Evolutionary conservation across 2,113 vertebrate genomes (phyloP).

Genomic region (Orycteropus afer): DNA sequence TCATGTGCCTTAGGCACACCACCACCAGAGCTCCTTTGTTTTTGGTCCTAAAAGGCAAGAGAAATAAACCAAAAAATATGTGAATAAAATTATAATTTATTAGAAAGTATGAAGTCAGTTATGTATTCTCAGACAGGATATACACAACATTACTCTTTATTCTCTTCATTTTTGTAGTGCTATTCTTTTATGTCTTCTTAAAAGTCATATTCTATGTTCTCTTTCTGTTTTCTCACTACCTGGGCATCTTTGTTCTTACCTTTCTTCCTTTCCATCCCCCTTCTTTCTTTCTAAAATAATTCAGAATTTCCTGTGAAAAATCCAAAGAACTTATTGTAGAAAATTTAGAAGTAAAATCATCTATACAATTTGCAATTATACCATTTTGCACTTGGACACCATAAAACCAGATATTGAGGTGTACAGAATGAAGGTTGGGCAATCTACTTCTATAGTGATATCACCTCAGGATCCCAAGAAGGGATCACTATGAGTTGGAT

Average conservation of each 20-base stretch:
- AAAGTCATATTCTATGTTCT: background rate
- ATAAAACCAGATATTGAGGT: background rate
- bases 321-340: constrained; percentile 5
- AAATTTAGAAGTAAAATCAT: constrained; percentile 14
- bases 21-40: constrained; percentile 3
- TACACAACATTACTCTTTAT: background rate
- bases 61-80: constrained; percentile 45
- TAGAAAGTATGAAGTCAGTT: background rate
- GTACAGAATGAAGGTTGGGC: no score
- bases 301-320: constrained; percentile 24
- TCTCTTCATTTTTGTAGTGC: background rate
- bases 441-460: no score
- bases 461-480: no score
- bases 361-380: constrained; percentile 1
- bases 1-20: no score
- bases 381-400: background rate
- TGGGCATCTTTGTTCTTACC: background rate
- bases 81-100: background rate
- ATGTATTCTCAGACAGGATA: rapidly evolving
- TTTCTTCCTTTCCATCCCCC: background rate
- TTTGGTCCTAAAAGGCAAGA: constrained; percentile 41
- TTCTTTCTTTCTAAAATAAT: constrained; percentile 32
- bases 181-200: background rate
- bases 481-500: no score
- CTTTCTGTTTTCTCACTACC: background rate